Evolutionary conservation across 2,888 invertebrate genomes (phyloP).

Genomic region (Ichneumoninae sp.): DNA sequence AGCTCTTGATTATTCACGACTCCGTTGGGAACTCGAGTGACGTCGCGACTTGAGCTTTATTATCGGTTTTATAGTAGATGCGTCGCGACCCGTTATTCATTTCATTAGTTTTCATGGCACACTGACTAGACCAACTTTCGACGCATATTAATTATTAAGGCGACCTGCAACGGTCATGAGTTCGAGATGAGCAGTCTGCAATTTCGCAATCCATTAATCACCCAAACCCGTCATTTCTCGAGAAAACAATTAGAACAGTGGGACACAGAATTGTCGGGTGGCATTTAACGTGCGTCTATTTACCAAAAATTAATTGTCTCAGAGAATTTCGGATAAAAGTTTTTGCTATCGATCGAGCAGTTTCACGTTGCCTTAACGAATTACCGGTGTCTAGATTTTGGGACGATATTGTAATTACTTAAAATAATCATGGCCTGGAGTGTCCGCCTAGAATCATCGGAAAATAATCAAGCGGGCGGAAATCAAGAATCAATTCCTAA

Average conservation of each 20-base stretch:
- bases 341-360: background rate
- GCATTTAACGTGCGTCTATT: background rate
- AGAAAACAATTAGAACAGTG: background rate
- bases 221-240: background rate
- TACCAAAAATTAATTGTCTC: background rate
- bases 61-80: constrained; percentile 35
- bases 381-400: background rate
- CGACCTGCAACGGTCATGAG: background rate
- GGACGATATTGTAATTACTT: background rate
- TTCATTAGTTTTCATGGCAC: background rate
- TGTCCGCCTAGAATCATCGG: too few relatives aligned
- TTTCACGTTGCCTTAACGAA: background rate
- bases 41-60: constrained; percentile 34
- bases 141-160: background rate
- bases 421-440: background rate
- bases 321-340: background rate
- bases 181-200: background rate
- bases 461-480: background rate
- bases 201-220: background rate
- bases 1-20: constrained; percentile 41
- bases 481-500: background rate
- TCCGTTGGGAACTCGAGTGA: constrained; percentile 43
- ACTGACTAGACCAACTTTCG: background rate
- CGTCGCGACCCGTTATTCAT: background rate
- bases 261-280: background rate